Base-by-base conservation (phyloP, 2,797 vertebrate species). In the Rhynchotus rufescens region DNA sequence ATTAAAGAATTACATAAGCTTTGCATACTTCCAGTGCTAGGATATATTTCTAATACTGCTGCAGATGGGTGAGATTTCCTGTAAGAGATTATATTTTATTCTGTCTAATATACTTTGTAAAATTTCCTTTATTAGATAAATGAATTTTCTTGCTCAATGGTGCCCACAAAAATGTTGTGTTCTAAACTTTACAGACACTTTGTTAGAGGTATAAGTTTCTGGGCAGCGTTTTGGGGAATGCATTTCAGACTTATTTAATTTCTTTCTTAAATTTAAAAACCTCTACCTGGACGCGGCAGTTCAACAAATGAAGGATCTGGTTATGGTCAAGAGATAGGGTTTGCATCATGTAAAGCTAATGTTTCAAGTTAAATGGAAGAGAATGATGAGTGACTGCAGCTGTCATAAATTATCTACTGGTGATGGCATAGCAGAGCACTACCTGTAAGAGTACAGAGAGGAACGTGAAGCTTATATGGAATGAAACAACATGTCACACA, bases 11-110 rank as follows among this genome's bases (percentile, higher is more conserved):
- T 93, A 57, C 49, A 66, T 86, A 80, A 95, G 79, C 73, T 86
- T 91, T 87, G 72, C 40, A 25, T 88, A 60, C 52, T 88, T 80
- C 88, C 75, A 94, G 67, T 49, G 73, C 67, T 80, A 67, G 9
- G 59, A 86, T 84, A 54, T 60, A 69, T 90, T 88, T 74, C 22
- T n/a, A 92, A 88, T 77, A 90, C 82, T 94, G 86, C 82, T 91
- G 78, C 74, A 56, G 36, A 21, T 47, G 51, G 12, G 38, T 84
- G 77, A 93, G 76, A 88, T 92, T 95, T 94, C 52, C 84, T 80
- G 11, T 45, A 47, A 67, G 71, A 86, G 34, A 67, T 67, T 64
- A 38, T 84, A 61, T 72, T 30, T 91, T 93, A 64, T 14, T 75
- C 81, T 84, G 40, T 62, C 76, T 86, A 84, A 88, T 86, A 68